A percentile compares a stretch with the other conserved stretches of the same genome.
These are phyloP conservation scores for Alsophila aescularia DNA, from an alignment of 2,888 invertebrate species.

Conservation along the genomic window DNA sequence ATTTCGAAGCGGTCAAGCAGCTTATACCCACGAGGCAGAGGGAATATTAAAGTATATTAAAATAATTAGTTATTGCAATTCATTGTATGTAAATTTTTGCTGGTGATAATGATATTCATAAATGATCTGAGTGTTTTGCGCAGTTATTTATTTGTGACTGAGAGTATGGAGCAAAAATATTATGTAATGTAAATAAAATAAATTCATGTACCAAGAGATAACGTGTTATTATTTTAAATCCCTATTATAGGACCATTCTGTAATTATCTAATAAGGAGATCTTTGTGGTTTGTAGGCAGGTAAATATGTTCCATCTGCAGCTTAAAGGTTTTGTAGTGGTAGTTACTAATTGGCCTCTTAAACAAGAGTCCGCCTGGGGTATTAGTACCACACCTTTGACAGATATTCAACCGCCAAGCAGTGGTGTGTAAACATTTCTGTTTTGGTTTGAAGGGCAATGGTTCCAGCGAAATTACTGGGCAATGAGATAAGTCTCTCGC, in stretches of 20 bases:
- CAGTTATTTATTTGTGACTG: conserved; percentile 58
- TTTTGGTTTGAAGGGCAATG: too few species aligned
- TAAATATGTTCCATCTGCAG: too few species aligned
- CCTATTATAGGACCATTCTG: not conserved
- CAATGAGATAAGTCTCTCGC: too few species aligned
- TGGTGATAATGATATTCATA: conserved; percentile 48
- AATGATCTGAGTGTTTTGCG: conserved; percentile 61
- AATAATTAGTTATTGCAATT: not conserved
- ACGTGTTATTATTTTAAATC: not conserved
- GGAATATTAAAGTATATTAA: conserved; percentile 32
- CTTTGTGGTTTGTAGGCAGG: too few species aligned
- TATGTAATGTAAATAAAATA: conserved; percentile 27
- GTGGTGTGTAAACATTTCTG: too few species aligned
- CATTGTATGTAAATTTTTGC: conserved; percentile 36
- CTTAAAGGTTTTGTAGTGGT: too few species aligned
- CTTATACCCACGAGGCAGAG: conserved; percentile 48
- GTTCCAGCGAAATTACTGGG: too few species aligned
- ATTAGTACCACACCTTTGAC: too few species aligned
- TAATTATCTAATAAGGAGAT: not conserved
- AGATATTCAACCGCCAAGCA: too few species aligned
- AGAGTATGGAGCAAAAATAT: conserved; percentile 42
- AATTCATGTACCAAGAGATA: conserved; percentile 18
- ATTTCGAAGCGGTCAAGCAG: conserved; percentile 51
- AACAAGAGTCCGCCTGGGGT: too few species aligned
- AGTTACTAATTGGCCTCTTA: too few species aligned